Evolutionary conservation across 37 sponge, comb jelly and placozoan species (phyloP).

Genomic region (Hexactinellida sp.): DNA sequence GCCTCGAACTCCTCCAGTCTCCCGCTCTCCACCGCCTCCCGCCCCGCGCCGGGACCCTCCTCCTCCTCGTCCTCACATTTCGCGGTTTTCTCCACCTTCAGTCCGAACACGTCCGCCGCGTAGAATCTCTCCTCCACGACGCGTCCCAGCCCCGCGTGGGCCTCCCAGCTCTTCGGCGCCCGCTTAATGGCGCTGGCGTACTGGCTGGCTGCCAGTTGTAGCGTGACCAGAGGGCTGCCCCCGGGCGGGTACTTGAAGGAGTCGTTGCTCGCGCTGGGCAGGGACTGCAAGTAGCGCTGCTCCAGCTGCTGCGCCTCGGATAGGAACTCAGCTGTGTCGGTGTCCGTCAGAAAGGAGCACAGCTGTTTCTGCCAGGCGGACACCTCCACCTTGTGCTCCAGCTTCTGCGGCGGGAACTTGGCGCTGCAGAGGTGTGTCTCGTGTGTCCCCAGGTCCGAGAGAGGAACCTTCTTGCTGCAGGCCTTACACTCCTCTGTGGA

Average conservation of each 20-base stretch:
- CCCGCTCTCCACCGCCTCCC: slow-evolving; percentile 37
- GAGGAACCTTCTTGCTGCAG: slow-evolving; percentile 62
- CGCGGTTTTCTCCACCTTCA: slow-evolving; percentile 30
- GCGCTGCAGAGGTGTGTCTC: slow-evolving; percentile 41
- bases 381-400: slow-evolving; percentile 38
- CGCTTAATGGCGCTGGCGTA: slow-evolving; percentile 58
- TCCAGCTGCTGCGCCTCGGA: slow-evolving; percentile 37
- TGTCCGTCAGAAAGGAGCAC: slow-evolving; percentile 28
- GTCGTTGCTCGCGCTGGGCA: slow-evolving; percentile 21
- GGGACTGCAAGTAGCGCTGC: slow-evolving; percentile 26
- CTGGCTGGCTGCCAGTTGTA: slow-evolving; percentile 27
- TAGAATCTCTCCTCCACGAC: slow-evolving; percentile 81
- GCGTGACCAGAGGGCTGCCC: neutral
- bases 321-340: slow-evolving; percentile 28
- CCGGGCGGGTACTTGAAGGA: neutral
- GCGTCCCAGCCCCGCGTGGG: slow-evolving; percentile 57
- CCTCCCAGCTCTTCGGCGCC: slow-evolving; percentile 29
- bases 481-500: slow-evolving; percentile 35
- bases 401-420: slow-evolving; percentile 21
- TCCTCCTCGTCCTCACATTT: slow-evolving; percentile 22
- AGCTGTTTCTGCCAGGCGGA: slow-evolving; percentile 43
- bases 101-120: slow-evolving; percentile 58
- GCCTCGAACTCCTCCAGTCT: slow-evolving; percentile 87
- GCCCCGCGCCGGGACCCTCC: slow-evolving; percentile 30
- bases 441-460: slow-evolving; percentile 30